phyloP scores from a whole-genome alignment of 2,888 invertebrate genomes.

The Habroteleia sp. region DNA sequence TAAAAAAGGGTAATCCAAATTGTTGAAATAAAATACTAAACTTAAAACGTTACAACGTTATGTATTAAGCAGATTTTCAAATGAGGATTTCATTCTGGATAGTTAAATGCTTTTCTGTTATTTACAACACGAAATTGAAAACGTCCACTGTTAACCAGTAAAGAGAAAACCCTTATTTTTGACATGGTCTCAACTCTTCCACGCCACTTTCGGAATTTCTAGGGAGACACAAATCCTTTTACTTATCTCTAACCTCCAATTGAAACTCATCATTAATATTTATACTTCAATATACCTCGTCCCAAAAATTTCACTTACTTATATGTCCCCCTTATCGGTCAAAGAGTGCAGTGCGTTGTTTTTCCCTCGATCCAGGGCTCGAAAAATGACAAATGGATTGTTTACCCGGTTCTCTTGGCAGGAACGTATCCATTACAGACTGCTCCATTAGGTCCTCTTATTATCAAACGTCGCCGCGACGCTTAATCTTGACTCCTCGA shows the following conservation, averaged over 20 bases:
- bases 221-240: conserved; percentile 1
- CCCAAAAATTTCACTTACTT: background rate
- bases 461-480: conserved; percentile 67
- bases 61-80: too few relatives aligned
- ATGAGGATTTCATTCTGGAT: too few relatives aligned
- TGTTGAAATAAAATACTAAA: too few relatives aligned
- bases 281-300: background rate
- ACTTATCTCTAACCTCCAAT: conserved; percentile 6
- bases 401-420: conserved; percentile 71
- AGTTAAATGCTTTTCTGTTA: too few relatives aligned
- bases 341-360: background rate
- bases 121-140: too few relatives aligned
- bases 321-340: conserved; percentile 16
- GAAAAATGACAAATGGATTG: conserved; percentile 76
- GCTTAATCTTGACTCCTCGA: conserved; percentile 31
- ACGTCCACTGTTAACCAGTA: too few relatives aligned
- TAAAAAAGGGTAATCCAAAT: too few relatives aligned
- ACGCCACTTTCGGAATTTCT: too few relatives aligned
- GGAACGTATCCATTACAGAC: conserved; percentile 70
- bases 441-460: conserved; percentile 71
- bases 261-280: conserved; percentile 25
- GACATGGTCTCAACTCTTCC: too few relatives aligned
- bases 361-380: conserved; percentile 17
- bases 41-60: too few relatives aligned
- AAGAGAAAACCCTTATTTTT: too few relatives aligned